Evolutionary conservation across 1,140 invertebrate species (phyloP).

Genomic region (Trichomalopsis sarcophagae): DNA sequence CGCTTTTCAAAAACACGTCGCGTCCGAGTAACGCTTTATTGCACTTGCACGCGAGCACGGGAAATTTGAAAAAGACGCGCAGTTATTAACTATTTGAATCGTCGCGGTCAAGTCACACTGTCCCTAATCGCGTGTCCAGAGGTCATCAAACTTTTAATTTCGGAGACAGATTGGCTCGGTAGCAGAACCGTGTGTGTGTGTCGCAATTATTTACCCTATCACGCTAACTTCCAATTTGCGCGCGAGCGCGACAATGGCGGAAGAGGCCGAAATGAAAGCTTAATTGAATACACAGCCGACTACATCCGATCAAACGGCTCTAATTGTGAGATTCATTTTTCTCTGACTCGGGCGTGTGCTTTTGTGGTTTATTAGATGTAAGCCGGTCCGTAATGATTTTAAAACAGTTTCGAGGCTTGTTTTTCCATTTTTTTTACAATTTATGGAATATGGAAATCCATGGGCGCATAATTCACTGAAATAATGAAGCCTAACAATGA

Average conservation of each 20-base stretch:
- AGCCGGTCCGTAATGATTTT: background rate
- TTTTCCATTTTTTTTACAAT: background rate
- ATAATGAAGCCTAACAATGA: background rate
- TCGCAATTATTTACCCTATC: slow-evolving; percentile 4
- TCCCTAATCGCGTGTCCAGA: background rate
- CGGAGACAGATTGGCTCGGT: background rate
- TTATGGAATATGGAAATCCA: background rate
- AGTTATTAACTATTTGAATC: background rate
- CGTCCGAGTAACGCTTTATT: background rate
- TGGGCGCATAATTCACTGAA: background rate
- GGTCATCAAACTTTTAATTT: slow-evolving; percentile 11
- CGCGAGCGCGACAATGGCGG: background rate
- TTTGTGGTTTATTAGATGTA: background rate
- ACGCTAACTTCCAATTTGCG: slow-evolving; percentile 25
- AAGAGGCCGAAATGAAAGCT: slow-evolving; percentile 32
- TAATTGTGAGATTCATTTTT: slow-evolving; percentile 16
- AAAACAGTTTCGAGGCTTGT: background rate
- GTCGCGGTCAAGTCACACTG: background rate
- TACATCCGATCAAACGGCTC: background rate
- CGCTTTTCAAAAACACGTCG: background rate
- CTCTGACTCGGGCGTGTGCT: no score
- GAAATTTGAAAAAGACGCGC: background rate
- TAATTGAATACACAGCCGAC: slow-evolving; percentile 21
- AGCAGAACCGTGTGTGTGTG: background rate
- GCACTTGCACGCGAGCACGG: background rate